These are phyloP conservation scores for Pocota personata DNA, from an alignment of 2,888 invertebrate genomes.

Conservation along the genomic window DNA sequence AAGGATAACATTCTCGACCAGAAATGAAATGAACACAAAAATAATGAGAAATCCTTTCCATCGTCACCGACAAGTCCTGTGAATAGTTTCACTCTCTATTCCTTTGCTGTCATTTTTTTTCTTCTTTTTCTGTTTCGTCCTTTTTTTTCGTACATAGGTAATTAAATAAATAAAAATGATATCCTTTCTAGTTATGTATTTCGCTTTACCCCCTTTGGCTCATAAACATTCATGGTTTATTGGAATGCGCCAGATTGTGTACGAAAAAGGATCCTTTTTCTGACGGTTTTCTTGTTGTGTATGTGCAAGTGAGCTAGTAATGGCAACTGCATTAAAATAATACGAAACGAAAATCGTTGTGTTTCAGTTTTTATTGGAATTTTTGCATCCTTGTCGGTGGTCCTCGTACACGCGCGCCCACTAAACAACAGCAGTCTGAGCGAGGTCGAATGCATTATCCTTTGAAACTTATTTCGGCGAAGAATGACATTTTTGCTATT, in stretches of 20 bases:
- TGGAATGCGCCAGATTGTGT: constrained; percentile 58
- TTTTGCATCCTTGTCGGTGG: constrained; percentile 2
- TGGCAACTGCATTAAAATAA: constrained; percentile 55
- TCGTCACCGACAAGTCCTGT: constrained; percentile 26
- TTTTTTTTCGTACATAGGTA: constrained; percentile 28
- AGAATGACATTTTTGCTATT: not conserved
- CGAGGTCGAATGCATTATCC: not conserved
- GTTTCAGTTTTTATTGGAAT: constrained; percentile 24
- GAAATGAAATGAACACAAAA: constrained; percentile 51
- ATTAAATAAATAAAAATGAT: constrained; percentile 63
- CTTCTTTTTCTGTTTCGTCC: not conserved
- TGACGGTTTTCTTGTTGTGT: not conserved
- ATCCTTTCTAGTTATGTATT: constrained; percentile 15
- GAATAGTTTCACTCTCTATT: constrained; percentile 22
- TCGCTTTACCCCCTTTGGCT: not conserved
- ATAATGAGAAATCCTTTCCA: constrained; percentile 56
- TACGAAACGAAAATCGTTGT: constrained; percentile 35
- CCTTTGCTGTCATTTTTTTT: not conserved
- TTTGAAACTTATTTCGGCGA: not conserved
- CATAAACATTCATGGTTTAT: constrained; percentile 59
- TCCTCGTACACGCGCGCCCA: not conserved
- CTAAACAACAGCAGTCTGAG: not conserved
- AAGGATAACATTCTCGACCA: constrained; percentile 15
- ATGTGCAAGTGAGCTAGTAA: constrained; percentile 15
- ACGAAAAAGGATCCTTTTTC: not conserved